phyloP scores from a whole-genome alignment of 1,140 invertebrate genomes.

The Drosophila neocordata region DNA sequence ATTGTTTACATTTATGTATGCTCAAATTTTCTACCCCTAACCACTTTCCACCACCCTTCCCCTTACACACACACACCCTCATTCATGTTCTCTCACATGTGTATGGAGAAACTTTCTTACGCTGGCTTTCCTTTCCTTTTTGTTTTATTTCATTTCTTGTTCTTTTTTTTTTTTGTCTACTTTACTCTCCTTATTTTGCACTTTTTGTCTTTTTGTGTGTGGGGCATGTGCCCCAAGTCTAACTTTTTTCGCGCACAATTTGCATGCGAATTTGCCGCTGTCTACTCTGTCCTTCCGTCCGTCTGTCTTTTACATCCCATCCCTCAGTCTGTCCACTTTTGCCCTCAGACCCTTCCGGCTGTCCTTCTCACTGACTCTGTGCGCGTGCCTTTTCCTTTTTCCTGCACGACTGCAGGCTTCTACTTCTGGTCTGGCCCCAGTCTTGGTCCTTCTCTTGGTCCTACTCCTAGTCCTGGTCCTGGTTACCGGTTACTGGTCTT shows the following conservation, averaged over 20 bases:
- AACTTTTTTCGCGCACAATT: conserved; percentile 75
- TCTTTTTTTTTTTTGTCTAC: conserved; percentile 51
- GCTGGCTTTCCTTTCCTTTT: conserved; percentile 9
- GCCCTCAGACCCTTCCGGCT: conserved; percentile 24
- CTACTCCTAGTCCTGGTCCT: too few species aligned
- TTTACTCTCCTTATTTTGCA: conserved; percentile 28
- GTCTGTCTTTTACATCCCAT: too few species aligned
- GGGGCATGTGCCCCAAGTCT: conserved; percentile 11
- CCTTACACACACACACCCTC: neutral
- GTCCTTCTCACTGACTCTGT: conserved; percentile 45
- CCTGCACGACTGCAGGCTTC: conserved; percentile 70
- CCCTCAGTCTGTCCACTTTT: neutral
- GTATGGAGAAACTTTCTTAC: conserved; percentile 65
- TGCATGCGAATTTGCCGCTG: conserved; percentile 80
- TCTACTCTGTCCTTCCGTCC: conserved; percentile 33
- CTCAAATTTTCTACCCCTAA: neutral
- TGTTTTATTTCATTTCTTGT: too few species aligned
- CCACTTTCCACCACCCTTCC: neutral
- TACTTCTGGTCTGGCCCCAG: conserved; percentile 14
- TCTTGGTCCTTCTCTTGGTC: neutral
- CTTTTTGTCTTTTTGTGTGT: conserved; percentile 35
- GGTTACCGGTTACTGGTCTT: conserved; percentile 17
- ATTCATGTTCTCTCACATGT: conserved; percentile 51
- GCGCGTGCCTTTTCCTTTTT: conserved; percentile 80
- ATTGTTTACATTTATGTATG: conserved; percentile 71